Conservation (phyloP, 2,888 invertebrate species). For the Achlya flavicornis region DNA sequence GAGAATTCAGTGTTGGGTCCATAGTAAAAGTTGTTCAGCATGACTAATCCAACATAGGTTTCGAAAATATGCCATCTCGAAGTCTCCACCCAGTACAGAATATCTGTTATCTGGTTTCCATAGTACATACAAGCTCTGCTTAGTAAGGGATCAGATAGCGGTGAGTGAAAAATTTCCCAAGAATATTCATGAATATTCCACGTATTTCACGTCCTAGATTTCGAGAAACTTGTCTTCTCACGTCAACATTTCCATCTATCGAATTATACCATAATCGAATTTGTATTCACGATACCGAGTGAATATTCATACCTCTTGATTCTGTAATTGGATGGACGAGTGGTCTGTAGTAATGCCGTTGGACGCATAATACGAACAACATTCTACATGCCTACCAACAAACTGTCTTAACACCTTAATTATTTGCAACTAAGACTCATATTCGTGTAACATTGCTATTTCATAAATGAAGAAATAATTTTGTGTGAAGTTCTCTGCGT, state of each 20-base stretch:
- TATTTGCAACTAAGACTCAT: neutral
- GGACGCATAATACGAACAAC: conserved; percentile 11
- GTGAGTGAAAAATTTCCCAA: too few species aligned
- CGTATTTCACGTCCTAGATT: neutral
- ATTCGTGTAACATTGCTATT: neutral
- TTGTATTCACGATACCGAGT: conserved; percentile 60
- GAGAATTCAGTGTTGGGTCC: too few species aligned
- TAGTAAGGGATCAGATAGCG: too few species aligned
- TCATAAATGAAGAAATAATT: neutral
- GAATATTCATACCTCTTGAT: conserved; percentile 72
- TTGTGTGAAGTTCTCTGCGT: conserved; percentile 7
- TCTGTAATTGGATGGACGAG: conserved; percentile 69
- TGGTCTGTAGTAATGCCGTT: conserved; percentile 52
- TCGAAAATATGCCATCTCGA: too few species aligned
- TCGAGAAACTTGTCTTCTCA: neutral
- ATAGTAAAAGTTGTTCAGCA: too few species aligned
- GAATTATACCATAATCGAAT: conserved; percentile 65
- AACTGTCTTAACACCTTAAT: neutral
- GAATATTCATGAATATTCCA: neutral
- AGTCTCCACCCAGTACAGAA: too few species aligned
- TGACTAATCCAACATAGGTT: too few species aligned
- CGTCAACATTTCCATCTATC: conserved; percentile 27
- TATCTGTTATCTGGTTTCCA: too few species aligned
- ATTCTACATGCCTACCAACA: neutral
- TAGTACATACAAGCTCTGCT: too few species aligned